Conservation (phyloP, 1,140 invertebrate genomes). For the Zophobas atratus region DNA sequence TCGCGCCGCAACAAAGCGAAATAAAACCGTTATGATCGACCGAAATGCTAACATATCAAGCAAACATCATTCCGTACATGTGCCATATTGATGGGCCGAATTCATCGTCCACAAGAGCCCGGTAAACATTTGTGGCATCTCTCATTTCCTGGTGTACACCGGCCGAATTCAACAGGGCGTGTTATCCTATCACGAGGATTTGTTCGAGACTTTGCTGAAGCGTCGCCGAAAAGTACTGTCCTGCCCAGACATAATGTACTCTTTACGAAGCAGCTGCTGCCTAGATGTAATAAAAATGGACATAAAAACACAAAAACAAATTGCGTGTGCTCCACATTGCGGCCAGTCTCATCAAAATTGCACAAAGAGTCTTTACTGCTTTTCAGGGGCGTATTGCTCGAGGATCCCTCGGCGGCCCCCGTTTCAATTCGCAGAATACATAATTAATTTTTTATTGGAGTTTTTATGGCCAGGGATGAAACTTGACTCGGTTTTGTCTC, state of each 20-base stretch:
- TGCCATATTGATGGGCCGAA: constrained; percentile 41
- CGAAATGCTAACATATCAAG: constrained; percentile 45
- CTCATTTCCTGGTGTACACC: constrained; percentile 44
- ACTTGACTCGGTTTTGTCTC: constrained; percentile 41
- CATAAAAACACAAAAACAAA: constrained; percentile 55
- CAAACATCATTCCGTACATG: constrained; percentile 39
- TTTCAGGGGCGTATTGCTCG: constrained; percentile 45
- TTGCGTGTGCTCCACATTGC: constrained; percentile 47
- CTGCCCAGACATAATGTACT: constrained; percentile 34
- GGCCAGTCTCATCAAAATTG: constrained; percentile 55
- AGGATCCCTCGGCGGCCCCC: constrained; percentile 30
- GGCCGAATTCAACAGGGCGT: constrained; percentile 40
- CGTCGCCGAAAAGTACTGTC: constrained; percentile 2
- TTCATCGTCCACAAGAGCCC: constrained; percentile 44
- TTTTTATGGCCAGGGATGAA: constrained; percentile 38
- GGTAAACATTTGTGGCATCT: constrained; percentile 45
- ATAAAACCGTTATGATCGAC: constrained; percentile 40
- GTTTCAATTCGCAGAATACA: constrained; percentile 47
- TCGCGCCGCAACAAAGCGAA: constrained; percentile 5
- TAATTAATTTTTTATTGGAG: constrained; percentile 48
- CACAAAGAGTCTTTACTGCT: constrained; percentile 52
- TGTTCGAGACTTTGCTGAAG: constrained; percentile 18
- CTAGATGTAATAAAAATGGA: constrained; percentile 55
- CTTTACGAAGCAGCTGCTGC: constrained; percentile 48
- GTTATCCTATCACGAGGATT: constrained; percentile 43